Conservation (phyloP, 2,113 vertebrate species). For the Tiliqua scincoides region DNA sequence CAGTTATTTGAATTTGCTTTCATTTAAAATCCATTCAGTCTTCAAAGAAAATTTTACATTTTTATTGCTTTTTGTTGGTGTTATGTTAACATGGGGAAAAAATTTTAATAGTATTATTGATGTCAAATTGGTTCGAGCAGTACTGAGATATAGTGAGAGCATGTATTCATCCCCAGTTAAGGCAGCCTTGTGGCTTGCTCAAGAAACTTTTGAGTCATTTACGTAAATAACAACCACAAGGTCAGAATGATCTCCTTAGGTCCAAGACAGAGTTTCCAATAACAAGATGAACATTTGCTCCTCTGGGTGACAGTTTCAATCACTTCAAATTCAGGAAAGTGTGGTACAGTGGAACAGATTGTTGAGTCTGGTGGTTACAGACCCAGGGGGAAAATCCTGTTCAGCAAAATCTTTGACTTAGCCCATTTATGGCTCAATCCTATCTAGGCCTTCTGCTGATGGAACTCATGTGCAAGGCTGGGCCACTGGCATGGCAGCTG, state of each 20-base stretch:
- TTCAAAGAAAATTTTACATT: background rate
- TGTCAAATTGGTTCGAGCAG: conserved; percentile 3
- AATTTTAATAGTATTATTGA: background rate
- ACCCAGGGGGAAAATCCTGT: background rate
- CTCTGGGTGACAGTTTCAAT: background rate
- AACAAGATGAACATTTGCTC: background rate
- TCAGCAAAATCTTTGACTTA: background rate
- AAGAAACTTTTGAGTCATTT: background rate
- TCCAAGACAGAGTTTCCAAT: background rate
- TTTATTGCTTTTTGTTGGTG: conserved; percentile 3
- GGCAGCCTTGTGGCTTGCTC: background rate
- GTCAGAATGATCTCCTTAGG: background rate
- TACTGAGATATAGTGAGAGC: background rate
- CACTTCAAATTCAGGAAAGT: background rate
- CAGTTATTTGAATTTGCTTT: background rate
- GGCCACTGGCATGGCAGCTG: too few relatives aligned
- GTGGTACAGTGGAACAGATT: background rate
- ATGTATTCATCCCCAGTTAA: background rate
- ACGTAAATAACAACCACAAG: background rate
- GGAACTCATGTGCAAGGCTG: too few relatives aligned
- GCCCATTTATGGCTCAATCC: too few relatives aligned
- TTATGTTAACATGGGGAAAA: background rate
- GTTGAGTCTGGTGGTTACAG: background rate
- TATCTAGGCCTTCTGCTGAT: too few relatives aligned
- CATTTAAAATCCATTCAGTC: background rate